Percentiles rank a stretch among this genome's conserved stretches.
Conservation (phyloP, 1,140 invertebrate genomes). For the Bemisia tabaci region DNA sequence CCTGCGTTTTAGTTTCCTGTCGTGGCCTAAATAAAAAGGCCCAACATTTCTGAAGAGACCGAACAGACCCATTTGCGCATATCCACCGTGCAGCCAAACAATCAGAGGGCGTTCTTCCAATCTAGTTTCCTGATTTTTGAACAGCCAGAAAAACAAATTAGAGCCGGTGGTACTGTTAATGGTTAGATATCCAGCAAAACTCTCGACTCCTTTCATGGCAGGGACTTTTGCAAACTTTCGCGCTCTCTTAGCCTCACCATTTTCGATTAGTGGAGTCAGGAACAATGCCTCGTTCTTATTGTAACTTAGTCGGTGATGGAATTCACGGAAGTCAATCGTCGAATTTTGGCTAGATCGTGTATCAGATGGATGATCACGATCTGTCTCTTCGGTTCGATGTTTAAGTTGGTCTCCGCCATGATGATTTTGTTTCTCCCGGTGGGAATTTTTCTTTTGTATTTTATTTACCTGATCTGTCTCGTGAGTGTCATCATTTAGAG, state of each 20-base stretch:
- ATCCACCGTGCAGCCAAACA: constrained; percentile 63
- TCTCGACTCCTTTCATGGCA: not conserved
- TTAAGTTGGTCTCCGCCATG: too few species aligned
- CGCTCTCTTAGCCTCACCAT: not conserved
- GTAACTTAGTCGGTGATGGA: too few species aligned
- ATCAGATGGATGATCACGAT: too few species aligned
- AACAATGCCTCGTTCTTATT: not conserved
- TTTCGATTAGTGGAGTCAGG: not conserved
- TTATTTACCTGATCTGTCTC: too few species aligned
- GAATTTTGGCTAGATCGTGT: too few species aligned
- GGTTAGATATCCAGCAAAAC: constrained; percentile 53
- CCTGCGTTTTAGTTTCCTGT: constrained; percentile 36
- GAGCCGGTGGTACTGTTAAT: constrained; percentile 35
- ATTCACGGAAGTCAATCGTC: too few species aligned
- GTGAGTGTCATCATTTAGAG: too few species aligned
- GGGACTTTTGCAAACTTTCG: not conserved
- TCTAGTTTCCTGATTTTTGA: constrained; percentile 33
- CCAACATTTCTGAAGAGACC: constrained; percentile 54
- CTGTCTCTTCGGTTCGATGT: too few species aligned
- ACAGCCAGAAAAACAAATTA: constrained; percentile 62
- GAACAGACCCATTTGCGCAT: constrained; percentile 50
- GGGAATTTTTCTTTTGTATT: too few species aligned
- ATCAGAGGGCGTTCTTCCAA: constrained; percentile 52
- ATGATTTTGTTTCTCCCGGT: too few species aligned
- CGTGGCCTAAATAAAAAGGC: constrained; percentile 25